Conservation (phyloP, 2,888 invertebrate species). For the Resseliella maxima region DNA sequence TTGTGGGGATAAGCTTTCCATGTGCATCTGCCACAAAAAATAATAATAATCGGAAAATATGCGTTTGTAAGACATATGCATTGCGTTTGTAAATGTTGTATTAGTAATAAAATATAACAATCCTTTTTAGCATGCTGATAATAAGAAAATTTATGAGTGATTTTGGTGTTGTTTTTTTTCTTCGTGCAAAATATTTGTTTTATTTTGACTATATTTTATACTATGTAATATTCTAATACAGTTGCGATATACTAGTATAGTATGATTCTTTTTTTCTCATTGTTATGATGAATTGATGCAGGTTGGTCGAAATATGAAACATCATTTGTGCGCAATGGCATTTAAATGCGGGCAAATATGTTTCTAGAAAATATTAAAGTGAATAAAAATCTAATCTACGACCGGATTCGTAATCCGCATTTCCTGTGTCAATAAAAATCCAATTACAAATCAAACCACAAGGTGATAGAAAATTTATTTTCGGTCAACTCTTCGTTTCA, state of each 20-base stretch:
- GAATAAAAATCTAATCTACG: constrained; percentile 45
- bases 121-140: background rate
- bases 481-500: background rate
- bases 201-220: background rate
- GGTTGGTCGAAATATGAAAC: too few relatives aligned
- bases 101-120: too few relatives aligned
- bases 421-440: constrained; percentile 38
- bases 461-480: constrained; percentile 43
- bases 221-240: too few relatives aligned
- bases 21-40: constrained; percentile 31
- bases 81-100: background rate
- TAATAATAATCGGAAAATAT: constrained; percentile 33
- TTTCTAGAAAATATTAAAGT: background rate
- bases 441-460: constrained; percentile 36
- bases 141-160: constrained; percentile 30
- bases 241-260: too few relatives aligned
- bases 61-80: constrained; percentile 50
- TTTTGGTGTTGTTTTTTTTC: background rate
- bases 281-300: too few relatives aligned
- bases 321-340: too few relatives aligned
- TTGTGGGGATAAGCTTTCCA: constrained; percentile 23
- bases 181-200: background rate
- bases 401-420: constrained; percentile 16
- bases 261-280: too few relatives aligned
- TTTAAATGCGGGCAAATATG: background rate